Base-by-base conservation (phyloP, 2,888 invertebrate genomes). In the Luffia ferchaultella region DNA sequence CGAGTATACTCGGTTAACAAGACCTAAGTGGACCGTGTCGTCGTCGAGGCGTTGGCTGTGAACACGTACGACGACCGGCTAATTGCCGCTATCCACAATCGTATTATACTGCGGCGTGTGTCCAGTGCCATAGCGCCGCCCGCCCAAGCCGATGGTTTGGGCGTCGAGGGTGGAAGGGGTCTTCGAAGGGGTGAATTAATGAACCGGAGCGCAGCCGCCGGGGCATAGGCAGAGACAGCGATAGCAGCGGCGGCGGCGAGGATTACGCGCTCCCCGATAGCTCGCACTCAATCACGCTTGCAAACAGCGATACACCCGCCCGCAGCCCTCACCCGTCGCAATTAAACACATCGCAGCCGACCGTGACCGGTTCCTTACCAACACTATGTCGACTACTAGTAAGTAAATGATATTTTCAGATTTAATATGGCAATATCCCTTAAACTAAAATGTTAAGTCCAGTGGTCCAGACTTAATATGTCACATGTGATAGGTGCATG, bases 241-340 rank as follows among this genome's bases (percentile, higher is more conserved):
- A 60, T 9, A n/a, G 43, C 12, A 57, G 52, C 61, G 77, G 77
- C 67, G 73, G 73, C 69, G 71, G 68, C 74, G 71, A 68, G 80
- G 80, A 78, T 78, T 79, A 78, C 80, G 73, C 80, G 73, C 79
- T 76, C 77, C 73, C 68, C 74, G 65, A 70, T 64, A 75, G 75
- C 76, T 79, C 75, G 78, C 79, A 79, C 80, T 80, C 79, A 80
- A 82, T 82, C 80, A 80, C 72, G 70, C 78, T 72, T 72, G 76
- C 82, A 77, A 82, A 79, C 80, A 82, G 70, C 74, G 69, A 75
- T 75, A 73, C 78, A 72, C 76, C 69, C 64, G 30, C 12, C 30
- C 30, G 5, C 5, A 30, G 30, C 30, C 30, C 30, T 12, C 30
- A 12, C 30, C 30, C 30, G 30, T 12, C 30, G 30, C 30, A 30